Base-by-base conservation (phyloP, 1,140 invertebrate species). In the Nixonia krombeini region DNA sequence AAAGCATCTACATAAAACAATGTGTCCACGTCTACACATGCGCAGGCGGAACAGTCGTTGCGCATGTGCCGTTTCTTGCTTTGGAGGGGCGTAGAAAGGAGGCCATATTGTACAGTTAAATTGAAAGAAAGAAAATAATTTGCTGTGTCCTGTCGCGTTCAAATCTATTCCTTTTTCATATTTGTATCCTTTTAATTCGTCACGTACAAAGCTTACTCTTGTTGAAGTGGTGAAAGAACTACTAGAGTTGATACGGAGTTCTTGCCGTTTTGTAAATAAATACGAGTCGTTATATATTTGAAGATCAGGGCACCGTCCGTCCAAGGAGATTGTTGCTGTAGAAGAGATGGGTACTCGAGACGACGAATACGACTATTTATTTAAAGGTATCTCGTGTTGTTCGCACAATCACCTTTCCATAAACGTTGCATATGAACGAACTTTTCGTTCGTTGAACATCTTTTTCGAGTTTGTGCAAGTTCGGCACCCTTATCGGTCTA, bases 341-440 rank as follows among this genome's bases (percentile, higher is more conserved):
- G 53, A 73, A 86, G 90, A 90, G 87, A 97, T 96, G 94, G 94
- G 93, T 86, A 94, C 93, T 87, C 95, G 96, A 88, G 97, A 99
- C 89, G 97, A 99, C 88, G 97, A 99, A 89, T 99, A 99, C 87
- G 98, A 99, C 90, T 99, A 99, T 92, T 92, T 99, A 86, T 99
- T 99, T 88, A 99, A 99, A 96, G 97, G 97, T 99, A 90, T 88
- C 3, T 67, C 58, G 28, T 21, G 17, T 18, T 56, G 29, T 37
- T 26, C 4, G 16, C 21, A 29, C 31, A 9, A 4, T 44, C 23
- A 15, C 21, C 16, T 31, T 41, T 35, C 21, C n/a, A n/a, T n/a
- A 10, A 12, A 6, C 21, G 7, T 23, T 31, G 12, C n/a, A n/a
- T n/a, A n/a, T n/a, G n/a, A n/a, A n/a, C n/a, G n/a, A n/a, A n/a